Evolutionary conservation across 2,888 invertebrate genomes (phyloP).

Genomic region (Scaptomyza tumidula): DNA sequence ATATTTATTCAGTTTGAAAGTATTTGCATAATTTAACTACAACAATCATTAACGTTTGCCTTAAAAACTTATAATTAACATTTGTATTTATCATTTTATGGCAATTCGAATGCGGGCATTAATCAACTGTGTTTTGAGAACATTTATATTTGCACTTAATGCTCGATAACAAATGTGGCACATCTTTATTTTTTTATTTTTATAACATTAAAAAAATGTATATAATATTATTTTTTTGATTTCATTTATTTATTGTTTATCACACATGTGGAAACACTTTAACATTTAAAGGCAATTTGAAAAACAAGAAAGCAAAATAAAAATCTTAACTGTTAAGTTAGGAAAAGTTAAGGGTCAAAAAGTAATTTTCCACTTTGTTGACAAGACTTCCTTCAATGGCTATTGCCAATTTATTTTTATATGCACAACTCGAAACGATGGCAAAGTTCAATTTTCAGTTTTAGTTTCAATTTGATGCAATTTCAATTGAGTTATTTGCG

Average conservation of each 20-base stretch:
- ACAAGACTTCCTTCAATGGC: too few relatives aligned
- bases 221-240: too few relatives aligned
- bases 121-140: background rate
- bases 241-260: too few relatives aligned
- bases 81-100: slow-evolving; percentile 13
- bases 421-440: slow-evolving; percentile 39
- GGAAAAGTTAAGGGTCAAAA: too few relatives aligned
- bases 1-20: slow-evolving; percentile 28
- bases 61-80: slow-evolving; percentile 18
- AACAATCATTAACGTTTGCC: slow-evolving; percentile 6
- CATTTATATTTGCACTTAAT: background rate
- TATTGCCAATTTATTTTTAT: slow-evolving; percentile 51
- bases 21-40: slow-evolving; percentile 18
- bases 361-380: too few relatives aligned
- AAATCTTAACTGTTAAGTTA: too few relatives aligned
- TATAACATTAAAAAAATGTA: too few relatives aligned
- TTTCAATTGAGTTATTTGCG: slow-evolving; percentile 71
- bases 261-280: too few relatives aligned
- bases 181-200: too few relatives aligned
- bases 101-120: slow-evolving; percentile 8
- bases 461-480: slow-evolving; percentile 58
- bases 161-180: background rate
- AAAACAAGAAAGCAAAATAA: too few relatives aligned
- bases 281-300: too few relatives aligned
- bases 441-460: slow-evolving; percentile 30